Conservation (phyloP, 2,797 vertebrate species). For the Babyrousa celebensis region DNA sequence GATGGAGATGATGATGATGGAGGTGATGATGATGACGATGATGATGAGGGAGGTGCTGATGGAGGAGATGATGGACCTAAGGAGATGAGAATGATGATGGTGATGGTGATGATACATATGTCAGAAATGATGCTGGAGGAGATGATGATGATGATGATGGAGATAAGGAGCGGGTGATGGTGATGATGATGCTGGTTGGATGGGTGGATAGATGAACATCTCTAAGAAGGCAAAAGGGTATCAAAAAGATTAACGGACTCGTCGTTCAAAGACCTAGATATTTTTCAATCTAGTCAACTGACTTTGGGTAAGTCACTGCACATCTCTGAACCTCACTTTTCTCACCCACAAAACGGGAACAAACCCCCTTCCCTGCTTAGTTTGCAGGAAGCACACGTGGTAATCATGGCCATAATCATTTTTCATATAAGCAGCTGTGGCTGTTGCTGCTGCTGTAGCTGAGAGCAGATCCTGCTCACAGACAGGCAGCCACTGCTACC, state of each 20-base stretch:
- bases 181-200: neutral
- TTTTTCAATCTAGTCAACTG: neutral
- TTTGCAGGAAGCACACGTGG: neutral
- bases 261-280: neutral
- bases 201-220: no score
- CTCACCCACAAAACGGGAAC: neutral
- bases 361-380: neutral
- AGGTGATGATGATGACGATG: neutral
- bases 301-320: neutral
- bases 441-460: neutral
- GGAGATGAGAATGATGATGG: rapidly evolving
- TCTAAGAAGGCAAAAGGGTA: neutral
- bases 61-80: rapidly evolving
- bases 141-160: rapidly evolving
- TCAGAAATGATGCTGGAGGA: rapidly evolving
- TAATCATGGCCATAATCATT: no score
- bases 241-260: neutral
- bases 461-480: neutral
- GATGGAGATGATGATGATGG: rapidly evolving
- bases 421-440: neutral
- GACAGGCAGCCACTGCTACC: neutral
- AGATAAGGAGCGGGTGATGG: no score
- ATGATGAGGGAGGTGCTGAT: rapidly evolving
- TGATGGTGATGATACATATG: no score
- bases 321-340: neutral